These are phyloP conservation scores for Galerucella nymphaeae DNA, from an alignment of 2,888 invertebrate genomes.

Conservation along the genomic window DNA sequence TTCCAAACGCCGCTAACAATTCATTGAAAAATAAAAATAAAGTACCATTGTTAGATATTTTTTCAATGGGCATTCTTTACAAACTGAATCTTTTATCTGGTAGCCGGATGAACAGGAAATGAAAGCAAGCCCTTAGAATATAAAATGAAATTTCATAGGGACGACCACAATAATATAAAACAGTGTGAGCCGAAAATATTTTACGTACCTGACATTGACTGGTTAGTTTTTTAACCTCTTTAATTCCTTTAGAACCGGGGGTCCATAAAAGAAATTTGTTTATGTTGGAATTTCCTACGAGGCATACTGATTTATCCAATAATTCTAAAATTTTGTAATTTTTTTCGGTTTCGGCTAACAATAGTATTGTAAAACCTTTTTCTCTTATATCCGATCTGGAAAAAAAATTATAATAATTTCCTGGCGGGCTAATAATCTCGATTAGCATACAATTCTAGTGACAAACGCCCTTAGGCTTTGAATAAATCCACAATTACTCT, in stretches of 20 bases:
- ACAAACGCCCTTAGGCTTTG: slow-evolving; percentile 28
- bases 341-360: slow-evolving; percentile 66
- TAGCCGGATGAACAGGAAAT: slow-evolving; percentile 28
- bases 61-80: slow-evolving; percentile 31
- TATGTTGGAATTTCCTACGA: slow-evolving; percentile 63
- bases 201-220: slow-evolving; percentile 61
- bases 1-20: neutral
- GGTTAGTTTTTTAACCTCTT: slow-evolving; percentile 52
- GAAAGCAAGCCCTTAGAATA: slow-evolving; percentile 31
- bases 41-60: slow-evolving; percentile 22
- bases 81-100: slow-evolving; percentile 30
- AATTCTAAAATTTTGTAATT: slow-evolving; percentile 65
- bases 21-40: neutral
- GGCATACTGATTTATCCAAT: slow-evolving; percentile 66
- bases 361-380: slow-evolving; percentile 67
- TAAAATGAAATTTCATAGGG: slow-evolving; percentile 29
- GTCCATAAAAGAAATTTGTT: slow-evolving; percentile 61
- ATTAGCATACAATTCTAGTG: slow-evolving; percentile 28
- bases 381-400: slow-evolving; percentile 64
- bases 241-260: slow-evolving; percentile 54
- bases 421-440: neutral
- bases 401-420: slow-evolving; percentile 40
- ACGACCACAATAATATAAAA: neutral
- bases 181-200: slow-evolving; percentile 9
- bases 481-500: slow-evolving; percentile 29